Base-by-base conservation (phyloP, 1,140 invertebrate genomes). In the Lerema accius region DNA sequence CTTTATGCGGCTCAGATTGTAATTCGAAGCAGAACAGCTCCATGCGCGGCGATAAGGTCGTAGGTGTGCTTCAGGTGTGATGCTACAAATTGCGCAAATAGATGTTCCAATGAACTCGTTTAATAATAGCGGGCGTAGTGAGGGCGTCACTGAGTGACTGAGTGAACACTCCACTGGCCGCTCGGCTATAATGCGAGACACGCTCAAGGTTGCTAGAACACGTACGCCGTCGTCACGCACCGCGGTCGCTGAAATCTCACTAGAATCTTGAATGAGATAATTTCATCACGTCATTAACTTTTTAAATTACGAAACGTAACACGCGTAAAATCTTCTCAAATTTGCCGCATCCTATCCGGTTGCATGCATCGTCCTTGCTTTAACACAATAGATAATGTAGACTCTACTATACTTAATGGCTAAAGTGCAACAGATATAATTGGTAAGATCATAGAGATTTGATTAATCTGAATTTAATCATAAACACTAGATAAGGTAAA, bases 101-200 rank as follows among this genome's bases (percentile, higher is more conserved):
- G 87, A 90, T 88, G 86, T 90, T 89, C 86, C 86, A 88, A 86
- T 90, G 88, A 90, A 89, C 84, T 90, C 86, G 80, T 88, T 90
- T 89, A 90, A 88, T 89, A 88, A 89, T 90, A 90, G 87, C 84
- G 65, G 81, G 78, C 80, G 84, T 85, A 84, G 87, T 80, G 84
- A 82, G 76, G 81, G 85, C 83, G 85, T 84, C 78, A 78, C 69
- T 56, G 53, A 48, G 62, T 55, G 65, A 51, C 53, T 17, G 37
- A 63, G 69, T 55, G 49, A 32, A 23, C 37, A 50, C 62, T 45
- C 32, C 39, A 42, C 43, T 51, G 61, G 67, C 53, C 64, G 48
- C 67, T 76, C 69, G 53, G 62, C 63, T 74, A 69, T 66, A 65
- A 67, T 76, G 69, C 71, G 63, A 74, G 70, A 76, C 67, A 72